Evolutionary conservation across 2,113 vertebrate species (phyloP), one percentile per base, ranked within the genome.

Genomic region (Apeltes quadracus): DNA sequence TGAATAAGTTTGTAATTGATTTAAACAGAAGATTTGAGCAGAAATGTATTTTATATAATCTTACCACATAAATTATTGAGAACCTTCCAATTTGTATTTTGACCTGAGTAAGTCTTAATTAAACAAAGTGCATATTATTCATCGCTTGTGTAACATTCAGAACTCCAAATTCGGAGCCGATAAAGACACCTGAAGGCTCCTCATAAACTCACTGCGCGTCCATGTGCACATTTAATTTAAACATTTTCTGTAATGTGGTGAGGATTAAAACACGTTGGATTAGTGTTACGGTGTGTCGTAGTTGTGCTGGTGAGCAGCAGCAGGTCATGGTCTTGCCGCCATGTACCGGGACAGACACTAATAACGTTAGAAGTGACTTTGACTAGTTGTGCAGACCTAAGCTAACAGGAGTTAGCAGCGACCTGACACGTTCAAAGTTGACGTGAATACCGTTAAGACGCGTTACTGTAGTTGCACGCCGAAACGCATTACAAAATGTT

Each of bases 101-200:
- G 6, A n/a, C 32, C 1, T 7, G 20, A 7, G 5, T 34, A 62
- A 20, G 2, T 36, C 3, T 3, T 25, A 23, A 13, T 39, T 13
- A 20, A 39, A 54, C 14, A 0, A 25, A 53, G 29, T 18, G 10
- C 23, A 41, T 2, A 13, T 39, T 7, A 1, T 29, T 16, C 3
- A 16, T 32, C 1, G 8, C 8, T 22, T 20, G 18, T 57, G 15
- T 44, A 36, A 32, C 4, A 0, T 9, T 46, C 11, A 29, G 7
- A 15, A 0, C 0, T 18, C 3, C 14, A 56, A 36, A 25, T 6
- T 77, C 70, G 1, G 81, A 78, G 32, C 27, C 12, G 23, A 29
- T 20, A 5, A 1, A 5, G 46, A 7, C 0, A 12, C 63, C 0
- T 78, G 74, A 88, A 86, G 20, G 74, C 82, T 4, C n/a, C 67